Conservation (phyloP, 2,888 invertebrate species). For the Alsophila aescularia region DNA sequence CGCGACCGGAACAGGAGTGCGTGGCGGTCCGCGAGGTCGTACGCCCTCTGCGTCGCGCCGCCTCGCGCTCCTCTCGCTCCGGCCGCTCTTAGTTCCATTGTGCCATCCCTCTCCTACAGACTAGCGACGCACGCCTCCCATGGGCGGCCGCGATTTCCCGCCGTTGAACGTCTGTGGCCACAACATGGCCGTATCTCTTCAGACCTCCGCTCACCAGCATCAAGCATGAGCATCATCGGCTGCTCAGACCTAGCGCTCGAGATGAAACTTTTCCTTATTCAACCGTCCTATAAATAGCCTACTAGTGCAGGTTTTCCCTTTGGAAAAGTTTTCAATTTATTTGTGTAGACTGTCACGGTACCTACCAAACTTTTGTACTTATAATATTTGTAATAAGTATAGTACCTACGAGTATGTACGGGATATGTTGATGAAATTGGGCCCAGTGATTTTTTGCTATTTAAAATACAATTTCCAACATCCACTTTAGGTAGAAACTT, state of each 20-base stretch:
- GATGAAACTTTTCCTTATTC: background rate
- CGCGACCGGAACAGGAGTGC: constrained; percentile 84
- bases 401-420: too few relatives aligned
- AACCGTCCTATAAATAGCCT: background rate
- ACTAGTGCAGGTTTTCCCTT: too few relatives aligned
- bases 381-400: too few relatives aligned
- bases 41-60: constrained; percentile 85
- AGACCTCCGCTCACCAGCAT: constrained; percentile 62
- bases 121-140: constrained; percentile 79
- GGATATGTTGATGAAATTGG: too few relatives aligned
- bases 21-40: constrained; percentile 77
- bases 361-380: too few relatives aligned
- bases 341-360: too few relatives aligned
- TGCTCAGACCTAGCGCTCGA: background rate
- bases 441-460: too few relatives aligned
- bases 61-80: constrained; percentile 77
- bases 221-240: constrained; percentile 51
- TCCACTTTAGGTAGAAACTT: too few relatives aligned
- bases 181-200: constrained; percentile 79
- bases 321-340: too few relatives aligned
- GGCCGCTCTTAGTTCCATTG: constrained; percentile 48
- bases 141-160: constrained; percentile 83
- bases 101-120: constrained; percentile 64
- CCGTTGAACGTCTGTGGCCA: constrained; percentile 66
- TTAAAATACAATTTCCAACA: too few relatives aligned